Conservation (phyloP, 2,888 invertebrate species). For the Campoplex capitator region DNA sequence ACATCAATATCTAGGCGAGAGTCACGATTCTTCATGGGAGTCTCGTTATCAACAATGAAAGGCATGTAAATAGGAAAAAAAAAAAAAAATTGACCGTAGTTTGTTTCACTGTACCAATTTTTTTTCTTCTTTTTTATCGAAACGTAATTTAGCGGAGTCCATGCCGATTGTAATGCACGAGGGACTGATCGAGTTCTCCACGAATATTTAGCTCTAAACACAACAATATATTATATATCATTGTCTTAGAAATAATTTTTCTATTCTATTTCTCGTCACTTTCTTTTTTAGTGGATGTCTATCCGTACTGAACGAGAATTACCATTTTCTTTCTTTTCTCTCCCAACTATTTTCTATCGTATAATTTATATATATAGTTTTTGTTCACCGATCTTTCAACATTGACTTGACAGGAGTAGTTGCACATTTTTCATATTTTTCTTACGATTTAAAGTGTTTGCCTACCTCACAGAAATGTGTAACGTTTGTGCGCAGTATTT, state of each 20-base stretch:
- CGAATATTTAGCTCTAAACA: conserved; percentile 52
- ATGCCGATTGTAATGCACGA: conserved; percentile 73
- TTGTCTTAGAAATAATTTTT: conserved; percentile 15
- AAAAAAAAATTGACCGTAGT: conserved; percentile 6
- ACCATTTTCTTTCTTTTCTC: conserved; percentile 27
- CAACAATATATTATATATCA: not conserved
- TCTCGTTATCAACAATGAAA: conserved; percentile 25
- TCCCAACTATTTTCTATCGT: conserved; percentile 47
- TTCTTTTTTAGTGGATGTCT: not conserved
- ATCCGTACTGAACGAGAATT: not conserved
- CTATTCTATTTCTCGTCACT: not conserved
- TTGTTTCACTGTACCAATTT: conserved; percentile 36
- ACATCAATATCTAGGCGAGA: conserved; percentile 20
- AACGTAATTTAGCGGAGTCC: conserved; percentile 73
- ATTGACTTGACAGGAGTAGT: conserved; percentile 84
- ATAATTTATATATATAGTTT: conserved; percentile 63
- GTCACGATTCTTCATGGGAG: conserved; percentile 8
- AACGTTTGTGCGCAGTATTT: conserved; percentile 79
- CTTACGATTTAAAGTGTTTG: conserved; percentile 58
- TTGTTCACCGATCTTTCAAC: conserved; percentile 76
- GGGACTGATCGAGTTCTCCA: conserved; percentile 61
- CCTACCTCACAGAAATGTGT: conserved; percentile 67
- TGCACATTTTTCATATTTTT: conserved; percentile 73
- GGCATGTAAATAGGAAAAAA: conserved; percentile 37
- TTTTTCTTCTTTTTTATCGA: conserved; percentile 17